Base-by-base conservation (phyloP, 2,797 vertebrate genomes). In the Scomberomorus guttatus region DNA sequence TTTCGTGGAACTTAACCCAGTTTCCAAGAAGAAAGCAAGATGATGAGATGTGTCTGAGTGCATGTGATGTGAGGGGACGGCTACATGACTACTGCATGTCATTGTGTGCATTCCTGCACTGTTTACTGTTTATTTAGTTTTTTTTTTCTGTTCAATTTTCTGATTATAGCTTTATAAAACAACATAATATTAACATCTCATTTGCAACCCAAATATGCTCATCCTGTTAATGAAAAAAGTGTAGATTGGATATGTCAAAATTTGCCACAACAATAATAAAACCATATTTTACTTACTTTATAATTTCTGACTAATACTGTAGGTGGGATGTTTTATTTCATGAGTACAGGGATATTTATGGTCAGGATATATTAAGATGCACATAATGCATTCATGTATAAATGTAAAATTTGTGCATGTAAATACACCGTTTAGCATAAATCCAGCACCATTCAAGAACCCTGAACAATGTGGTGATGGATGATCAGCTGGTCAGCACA, bases 1-100 rank as follows among this genome's bases (percentile, higher is more conserved):
- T 63, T 80, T 63, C 52, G 17, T 20, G 11, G n/a, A 77, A 62
- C 57, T 61, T 56, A 78, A 76, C 63, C 52, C 34, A 75, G 42
- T 77, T 77, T 67, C 42, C 6, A 29, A 55, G 51, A 72, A 57
- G 55, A 70, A 62, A 70, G 77, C 29, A 6, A 39, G 12, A 17
- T 63, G 18, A 79, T 79, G 44, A 59, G 46, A 67, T 50, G 54
- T 25, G 15, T 55, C 18, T 57, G 68, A 20, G 56, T 6, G 56
- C 39, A 20, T 25, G 68, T 57, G n/a, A 10, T n/a, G 29, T 20
- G n/a, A n/a, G n/a, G n/a, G n/a, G n/a, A n/a, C n/a, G n/a, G n/a
- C n/a, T n/a, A n/a, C n/a, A n/a, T n/a, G n/a, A n/a, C 32, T 14
- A 48, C 6, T 58, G 14, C 13, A 3, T 25, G 18, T 2, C 11